These are phyloP conservation scores for Abrostola tripartita DNA, from an alignment of 2,888 invertebrate genomes.

Conservation along the genomic window DNA sequence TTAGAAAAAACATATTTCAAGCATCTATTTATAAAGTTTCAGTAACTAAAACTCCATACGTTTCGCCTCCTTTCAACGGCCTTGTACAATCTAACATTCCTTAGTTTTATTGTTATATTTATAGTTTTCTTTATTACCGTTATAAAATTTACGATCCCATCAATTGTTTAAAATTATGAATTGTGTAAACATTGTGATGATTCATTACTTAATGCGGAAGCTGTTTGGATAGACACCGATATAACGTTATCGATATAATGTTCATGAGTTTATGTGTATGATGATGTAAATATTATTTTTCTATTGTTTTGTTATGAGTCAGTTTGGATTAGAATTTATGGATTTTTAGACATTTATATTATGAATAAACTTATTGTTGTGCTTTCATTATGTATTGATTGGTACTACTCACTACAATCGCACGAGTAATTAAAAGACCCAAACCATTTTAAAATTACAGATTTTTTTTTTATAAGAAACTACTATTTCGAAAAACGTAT, in stretches of 20 bases:
- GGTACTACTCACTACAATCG: no score
- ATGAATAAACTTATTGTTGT: not conserved
- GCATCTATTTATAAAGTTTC: not conserved
- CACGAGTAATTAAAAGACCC: no score
- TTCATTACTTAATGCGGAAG: constrained; percentile 23
- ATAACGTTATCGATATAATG: constrained; percentile 11
- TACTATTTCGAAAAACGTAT: no score
- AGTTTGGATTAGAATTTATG: no score
- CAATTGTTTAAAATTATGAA: constrained; percentile 40
- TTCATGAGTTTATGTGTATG: constrained; percentile 10
- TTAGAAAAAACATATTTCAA: no score
- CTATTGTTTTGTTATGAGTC: not conserved
- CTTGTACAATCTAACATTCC: constrained; percentile 17
- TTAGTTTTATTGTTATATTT: constrained; percentile 17
- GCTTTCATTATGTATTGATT: no score
- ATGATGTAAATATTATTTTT: constrained; percentile 24
- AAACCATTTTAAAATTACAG: no score
- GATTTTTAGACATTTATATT: not conserved
- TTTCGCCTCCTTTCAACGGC: not conserved
- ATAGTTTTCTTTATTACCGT: constrained; percentile 21
- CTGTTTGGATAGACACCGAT: constrained; percentile 21
- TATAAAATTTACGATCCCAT: constrained; percentile 34
- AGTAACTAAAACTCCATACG: not conserved
- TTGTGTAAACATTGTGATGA: constrained; percentile 32
- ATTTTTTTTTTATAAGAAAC: no score